Percentiles rank a stretch among this genome's conserved stretches.
phyloP scores from a whole-genome alignment of 2,888 invertebrate species.

The Panopea generosa region DNA sequence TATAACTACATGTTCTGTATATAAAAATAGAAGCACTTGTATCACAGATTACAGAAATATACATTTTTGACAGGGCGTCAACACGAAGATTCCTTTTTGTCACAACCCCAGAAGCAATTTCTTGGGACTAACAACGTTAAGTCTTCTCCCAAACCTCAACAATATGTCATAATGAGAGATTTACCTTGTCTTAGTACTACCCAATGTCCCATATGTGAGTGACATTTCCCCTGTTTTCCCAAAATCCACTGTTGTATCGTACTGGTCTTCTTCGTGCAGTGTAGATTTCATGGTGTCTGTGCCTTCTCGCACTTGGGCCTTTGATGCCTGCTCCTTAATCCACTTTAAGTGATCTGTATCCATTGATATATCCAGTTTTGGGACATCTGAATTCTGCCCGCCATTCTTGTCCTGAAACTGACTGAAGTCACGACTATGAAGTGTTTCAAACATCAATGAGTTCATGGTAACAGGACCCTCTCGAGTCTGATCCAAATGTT shows the following conservation, averaged over 20 bases:
- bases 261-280: constrained; percentile 41
- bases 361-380: constrained; percentile 82
- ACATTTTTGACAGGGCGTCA: too few species aligned
- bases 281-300: constrained; percentile 62
- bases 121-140: too few species aligned
- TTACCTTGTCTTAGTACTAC: constrained; percentile 69
- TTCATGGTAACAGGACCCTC: constrained; percentile 64
- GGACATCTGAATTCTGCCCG: constrained; percentile 70
- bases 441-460: constrained; percentile 78
- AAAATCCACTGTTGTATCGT: constrained; percentile 62
- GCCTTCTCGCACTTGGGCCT: constrained; percentile 70
- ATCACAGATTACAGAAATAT: too few species aligned
- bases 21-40: too few species aligned
- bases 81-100: background rate
- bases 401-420: constrained; percentile 51
- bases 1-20: too few species aligned
- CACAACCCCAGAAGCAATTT: background rate
- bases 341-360: constrained; percentile 83
- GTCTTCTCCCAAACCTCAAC: background rate
- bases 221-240: constrained; percentile 66
- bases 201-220: constrained; percentile 61
- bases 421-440: constrained; percentile 80
- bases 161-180: background rate
- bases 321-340: constrained; percentile 81
- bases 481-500: constrained; percentile 51